phyloP scores from a whole-genome alignment of 2,888 invertebrate genomes.

The Melanophora roralis region DNA sequence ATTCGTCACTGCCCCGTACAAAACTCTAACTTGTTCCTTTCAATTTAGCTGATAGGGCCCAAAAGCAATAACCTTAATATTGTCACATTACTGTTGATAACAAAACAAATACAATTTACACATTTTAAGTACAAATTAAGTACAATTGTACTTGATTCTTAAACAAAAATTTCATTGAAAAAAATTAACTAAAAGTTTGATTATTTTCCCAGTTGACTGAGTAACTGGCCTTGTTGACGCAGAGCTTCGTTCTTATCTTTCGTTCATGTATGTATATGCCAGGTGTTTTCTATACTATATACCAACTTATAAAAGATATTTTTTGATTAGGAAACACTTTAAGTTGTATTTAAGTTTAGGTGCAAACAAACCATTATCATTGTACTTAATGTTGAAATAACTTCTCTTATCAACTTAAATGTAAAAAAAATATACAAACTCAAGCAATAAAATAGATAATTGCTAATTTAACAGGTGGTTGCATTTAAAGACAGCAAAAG shows the following conservation, averaged over 20 bases:
- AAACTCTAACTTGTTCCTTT: too few relatives aligned
- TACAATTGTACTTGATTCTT: slow-evolving; percentile 12
- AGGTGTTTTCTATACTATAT: slow-evolving; percentile 20
- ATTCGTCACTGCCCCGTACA: too few relatives aligned
- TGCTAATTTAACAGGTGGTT: slow-evolving; percentile 48
- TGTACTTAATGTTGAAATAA: slow-evolving; percentile 18
- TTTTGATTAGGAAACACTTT: neutral
- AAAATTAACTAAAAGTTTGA: neutral
- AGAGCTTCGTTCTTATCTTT: slow-evolving; percentile 33
- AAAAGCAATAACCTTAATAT: too few relatives aligned
- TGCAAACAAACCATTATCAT: slow-evolving; percentile 30
- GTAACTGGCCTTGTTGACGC: slow-evolving; percentile 8
- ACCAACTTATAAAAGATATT: neutral
- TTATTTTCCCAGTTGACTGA: neutral
- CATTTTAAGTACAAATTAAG: slow-evolving; percentile 38
- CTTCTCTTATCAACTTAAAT: slow-evolving; percentile 45
- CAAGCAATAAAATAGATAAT: neutral
- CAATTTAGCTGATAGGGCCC: too few relatives aligned
- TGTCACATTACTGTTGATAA: too few relatives aligned
- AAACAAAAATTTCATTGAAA: neutral
- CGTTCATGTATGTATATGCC: neutral
- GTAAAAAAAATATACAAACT: neutral
- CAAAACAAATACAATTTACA: too few relatives aligned
- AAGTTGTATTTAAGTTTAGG: neutral
- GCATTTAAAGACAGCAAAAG: slow-evolving; percentile 29